A percentile compares a stretch with the other conserved stretches of the same genome.
Conservation (phyloP, 2,888 invertebrate genomes). For the Chymomyza caudatula region DNA sequence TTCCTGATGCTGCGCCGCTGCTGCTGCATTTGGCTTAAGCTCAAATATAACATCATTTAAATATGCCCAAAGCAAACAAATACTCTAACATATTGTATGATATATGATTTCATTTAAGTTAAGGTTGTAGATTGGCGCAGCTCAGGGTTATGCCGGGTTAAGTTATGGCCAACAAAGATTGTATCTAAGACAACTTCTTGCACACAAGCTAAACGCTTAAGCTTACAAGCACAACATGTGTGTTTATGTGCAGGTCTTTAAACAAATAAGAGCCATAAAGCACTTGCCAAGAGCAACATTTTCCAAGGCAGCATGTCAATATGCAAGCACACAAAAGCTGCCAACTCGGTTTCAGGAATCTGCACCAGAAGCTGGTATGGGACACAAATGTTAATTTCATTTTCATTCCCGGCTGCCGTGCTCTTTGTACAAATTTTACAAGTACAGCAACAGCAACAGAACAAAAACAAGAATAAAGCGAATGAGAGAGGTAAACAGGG, state of each 20-base stretch:
- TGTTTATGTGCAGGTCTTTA: background rate
- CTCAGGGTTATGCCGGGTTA: background rate
- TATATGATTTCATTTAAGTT: too few relatives aligned
- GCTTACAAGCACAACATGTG: background rate
- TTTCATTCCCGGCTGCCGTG: constrained; percentile 5
- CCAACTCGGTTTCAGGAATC: background rate
- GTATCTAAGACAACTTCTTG: background rate
- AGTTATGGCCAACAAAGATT: too few relatives aligned
- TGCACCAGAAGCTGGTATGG: background rate
- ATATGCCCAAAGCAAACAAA: background rate
- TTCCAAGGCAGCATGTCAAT: background rate
- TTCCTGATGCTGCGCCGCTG: too few relatives aligned
- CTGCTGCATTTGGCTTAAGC: constrained; percentile 8
- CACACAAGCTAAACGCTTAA: background rate
- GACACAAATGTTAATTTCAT: constrained; percentile 12
- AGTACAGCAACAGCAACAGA: background rate
- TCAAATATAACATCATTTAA: background rate
- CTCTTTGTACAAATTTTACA: background rate
- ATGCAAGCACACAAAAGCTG: background rate
- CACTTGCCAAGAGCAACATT: background rate
- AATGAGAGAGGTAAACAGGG: background rate
- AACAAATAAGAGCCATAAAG: background rate
- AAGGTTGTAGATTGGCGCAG: background rate
- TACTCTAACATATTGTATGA: too few relatives aligned
- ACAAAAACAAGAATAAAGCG: constrained; percentile 1